Evolutionary conservation across 2,113 vertebrate species (phyloP).

Genomic region (Brachirus orientalis): DNA sequence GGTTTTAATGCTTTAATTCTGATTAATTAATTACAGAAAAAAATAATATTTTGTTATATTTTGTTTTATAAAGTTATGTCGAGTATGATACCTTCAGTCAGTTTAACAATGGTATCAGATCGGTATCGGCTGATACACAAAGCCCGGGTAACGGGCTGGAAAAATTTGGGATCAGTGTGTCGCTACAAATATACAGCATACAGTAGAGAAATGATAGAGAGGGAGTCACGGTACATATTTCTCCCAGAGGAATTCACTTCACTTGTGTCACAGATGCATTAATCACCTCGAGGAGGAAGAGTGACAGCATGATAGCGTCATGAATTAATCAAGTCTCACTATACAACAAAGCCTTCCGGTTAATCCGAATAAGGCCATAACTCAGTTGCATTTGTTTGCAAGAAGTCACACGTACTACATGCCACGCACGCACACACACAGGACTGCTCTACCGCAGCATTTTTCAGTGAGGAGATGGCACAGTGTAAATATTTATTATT

Average conservation of each 20-base stretch:
- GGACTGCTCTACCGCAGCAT: constrained; percentile 26
- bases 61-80: no score
- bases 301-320: constrained; percentile 64
- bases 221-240: constrained; percentile 49
- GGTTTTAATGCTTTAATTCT: no score
- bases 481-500: constrained; percentile 71
- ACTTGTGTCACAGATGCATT: constrained; percentile 62
- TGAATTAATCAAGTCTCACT: constrained; percentile 75
- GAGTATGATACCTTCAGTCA: no score
- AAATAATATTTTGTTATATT: no score
- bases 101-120: no score
- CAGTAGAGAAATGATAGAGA: constrained; percentile 62
- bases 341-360: constrained; percentile 69
- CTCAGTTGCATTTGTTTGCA: constrained; percentile 67
- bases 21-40: no score
- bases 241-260: constrained; percentile 54
- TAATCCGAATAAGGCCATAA: constrained; percentile 73
- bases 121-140: no score
- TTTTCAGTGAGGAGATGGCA: constrained; percentile 44
- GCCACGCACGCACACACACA: not conserved
- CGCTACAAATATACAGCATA: no score
- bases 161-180: no score
- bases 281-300: constrained; percentile 66
- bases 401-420: constrained; percentile 20
- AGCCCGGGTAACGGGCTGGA: no score